phyloP scores from a whole-genome alignment of 1,140 invertebrate genomes.

The Rhyacophila brunnea region DNA sequence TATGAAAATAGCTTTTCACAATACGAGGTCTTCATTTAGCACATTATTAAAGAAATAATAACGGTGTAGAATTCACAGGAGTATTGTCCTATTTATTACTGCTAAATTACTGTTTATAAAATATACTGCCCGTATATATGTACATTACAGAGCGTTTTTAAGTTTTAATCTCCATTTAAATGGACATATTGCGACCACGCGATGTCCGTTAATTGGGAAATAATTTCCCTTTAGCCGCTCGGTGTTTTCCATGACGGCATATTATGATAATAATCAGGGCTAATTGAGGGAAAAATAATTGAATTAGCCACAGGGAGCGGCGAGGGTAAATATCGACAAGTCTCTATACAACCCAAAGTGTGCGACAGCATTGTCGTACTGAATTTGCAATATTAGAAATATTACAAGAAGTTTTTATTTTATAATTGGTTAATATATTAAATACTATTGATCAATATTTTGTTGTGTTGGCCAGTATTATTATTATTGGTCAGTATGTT shows the following conservation, averaged over 20 bases:
- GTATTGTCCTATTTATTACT: no score
- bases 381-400: no score
- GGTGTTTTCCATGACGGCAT: neutral
- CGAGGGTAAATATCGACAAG: neutral
- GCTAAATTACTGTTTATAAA: neutral
- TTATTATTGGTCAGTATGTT: no score
- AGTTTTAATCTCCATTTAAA: neutral
- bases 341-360: neutral
- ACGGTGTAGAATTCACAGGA: no score
- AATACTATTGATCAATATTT: no score
- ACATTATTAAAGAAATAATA: no score
- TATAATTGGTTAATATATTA: no score
- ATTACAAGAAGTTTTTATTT: no score
- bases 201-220: neutral
- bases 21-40: no score
- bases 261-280: conserved; percentile 28
- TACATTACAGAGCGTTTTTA: neutral
- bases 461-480: no score
- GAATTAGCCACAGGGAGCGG: conserved; percentile 13
- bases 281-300: conserved; percentile 34
- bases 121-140: neutral
- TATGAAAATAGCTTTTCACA: no score
- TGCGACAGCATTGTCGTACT: no score
- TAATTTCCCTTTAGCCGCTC: neutral
- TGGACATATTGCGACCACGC: neutral